A percentile compares a stretch with the other conserved stretches of the same genome.
Evolutionary conservation across 2,888 invertebrate genomes (phyloP).

Genomic region (Ichneumoninae sp.): DNA sequence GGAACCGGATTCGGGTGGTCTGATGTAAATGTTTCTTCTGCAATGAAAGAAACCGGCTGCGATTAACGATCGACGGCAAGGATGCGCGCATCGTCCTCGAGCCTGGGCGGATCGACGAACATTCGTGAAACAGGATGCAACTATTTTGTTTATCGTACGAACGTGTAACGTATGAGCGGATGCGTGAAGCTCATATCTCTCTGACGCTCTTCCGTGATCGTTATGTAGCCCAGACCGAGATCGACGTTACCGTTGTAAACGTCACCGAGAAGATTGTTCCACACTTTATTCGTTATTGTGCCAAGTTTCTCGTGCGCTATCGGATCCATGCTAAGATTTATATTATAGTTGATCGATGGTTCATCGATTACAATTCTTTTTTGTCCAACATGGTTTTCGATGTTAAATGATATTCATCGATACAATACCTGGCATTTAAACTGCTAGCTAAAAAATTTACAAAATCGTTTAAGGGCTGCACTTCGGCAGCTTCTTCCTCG

Average conservation of each 20-base stretch:
- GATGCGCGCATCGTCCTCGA: neutral
- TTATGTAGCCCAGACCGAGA: slow-evolving; percentile 87
- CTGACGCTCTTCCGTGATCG: slow-evolving; percentile 85
- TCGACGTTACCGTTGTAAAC: slow-evolving; percentile 86
- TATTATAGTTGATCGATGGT: neutral
- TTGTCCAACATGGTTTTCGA: neutral
- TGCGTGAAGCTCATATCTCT: slow-evolving; percentile 87
- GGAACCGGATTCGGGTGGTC: slow-evolving; percentile 87
- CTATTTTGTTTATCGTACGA: slow-evolving; percentile 73
- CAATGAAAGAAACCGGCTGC: neutral
- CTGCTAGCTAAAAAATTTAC: slow-evolving; percentile 85
- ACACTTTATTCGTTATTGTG: slow-evolving; percentile 85
- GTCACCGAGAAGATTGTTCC: slow-evolving; percentile 88
- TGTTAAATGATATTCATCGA: neutral
- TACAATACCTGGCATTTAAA: slow-evolving; percentile 85
- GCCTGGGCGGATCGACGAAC: neutral
- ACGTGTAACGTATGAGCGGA: slow-evolving; percentile 88
- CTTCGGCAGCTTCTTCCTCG: slow-evolving; percentile 84
- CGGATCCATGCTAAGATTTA: slow-evolving; percentile 73
- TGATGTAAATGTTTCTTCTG: slow-evolving; percentile 88
- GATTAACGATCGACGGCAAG: slow-evolving; percentile 1
- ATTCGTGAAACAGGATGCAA: neutral
- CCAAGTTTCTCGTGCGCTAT: slow-evolving; percentile 81
- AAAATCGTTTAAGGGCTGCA: slow-evolving; percentile 84
- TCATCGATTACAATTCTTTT: neutral